Percentiles rank a stretch among this genome's conserved stretches.
Conservation (phyloP, 2,113 vertebrate genomes). For the Oncorhynchus clarkii region DNA sequence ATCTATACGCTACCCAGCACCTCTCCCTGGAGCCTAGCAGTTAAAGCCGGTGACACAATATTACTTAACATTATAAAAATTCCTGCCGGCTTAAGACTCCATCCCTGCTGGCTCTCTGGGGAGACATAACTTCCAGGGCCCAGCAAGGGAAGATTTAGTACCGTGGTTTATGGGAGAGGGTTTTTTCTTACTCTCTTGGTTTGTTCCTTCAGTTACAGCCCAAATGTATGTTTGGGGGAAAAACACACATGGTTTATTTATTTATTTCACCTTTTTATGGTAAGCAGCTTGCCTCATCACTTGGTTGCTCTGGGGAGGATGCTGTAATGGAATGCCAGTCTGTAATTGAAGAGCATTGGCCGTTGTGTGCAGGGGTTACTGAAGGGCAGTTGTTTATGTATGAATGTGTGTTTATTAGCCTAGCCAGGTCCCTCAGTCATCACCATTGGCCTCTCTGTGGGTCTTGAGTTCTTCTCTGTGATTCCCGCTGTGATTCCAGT, state of each 20-base stretch:
- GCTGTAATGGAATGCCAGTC: constrained; percentile 48
- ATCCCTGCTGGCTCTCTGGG: constrained; percentile 68
- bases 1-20: constrained; percentile 53
- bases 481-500: constrained; percentile 38
- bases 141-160: constrained; percentile 66
- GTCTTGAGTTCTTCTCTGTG: constrained; percentile 37
- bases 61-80: constrained; percentile 76
- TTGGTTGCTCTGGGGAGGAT: constrained; percentile 35
- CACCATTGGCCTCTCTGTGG: constrained; percentile 43
- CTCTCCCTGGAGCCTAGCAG: constrained; percentile 45
- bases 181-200: constrained; percentile 41
- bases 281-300: constrained; percentile 56
- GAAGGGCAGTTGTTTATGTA: constrained; percentile 63
- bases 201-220: constrained; percentile 35
- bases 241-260: constrained; percentile 55
- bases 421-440: constrained; percentile 36
- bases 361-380: constrained; percentile 7
- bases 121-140: constrained; percentile 62
- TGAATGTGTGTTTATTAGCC: constrained; percentile 61
- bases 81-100: constrained; percentile 56
- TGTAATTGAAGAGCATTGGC: constrained; percentile 36
- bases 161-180: constrained; percentile 55
- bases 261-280: constrained; percentile 31
- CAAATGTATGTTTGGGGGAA: constrained; percentile 19
- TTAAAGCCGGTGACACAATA: constrained; percentile 71